Evolutionary conservation across 2,888 invertebrate genomes (phyloP), one percentile per base, ranked within the genome.

Genomic region (Hydroisotoma schaefferi): DNA sequence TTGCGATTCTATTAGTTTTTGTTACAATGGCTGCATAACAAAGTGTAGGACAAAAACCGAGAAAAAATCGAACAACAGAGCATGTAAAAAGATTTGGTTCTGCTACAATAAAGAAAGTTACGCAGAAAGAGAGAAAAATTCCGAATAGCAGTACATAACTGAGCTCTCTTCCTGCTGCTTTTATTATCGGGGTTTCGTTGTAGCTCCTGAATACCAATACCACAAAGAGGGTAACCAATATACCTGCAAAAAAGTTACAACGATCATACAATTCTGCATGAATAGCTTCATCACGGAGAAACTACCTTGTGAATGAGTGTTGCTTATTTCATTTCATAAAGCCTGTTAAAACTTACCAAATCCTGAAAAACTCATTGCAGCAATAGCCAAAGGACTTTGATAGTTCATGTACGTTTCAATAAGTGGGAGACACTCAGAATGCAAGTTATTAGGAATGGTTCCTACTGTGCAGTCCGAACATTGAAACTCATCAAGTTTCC

Each of bases 1-100:
- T 75, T 27, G 81, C 79, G 49, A 82, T 81, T 51, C 82, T 74
- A 69, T 80, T 82, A 28, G 81, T 82, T 73, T 82, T 82, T 8
- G 81, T 81, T 12, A 81, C 79, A 22, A 82, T 77, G 6, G 28
- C 80, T 0, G 81, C 78, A 70, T 82, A 83, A 69, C 81, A 81
- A 1, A 81, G 69, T 0, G 82, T 80, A 71, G 80, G 82, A 68
- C 80, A 80, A 57, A 82, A 75, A 1, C 82, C 82, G 10, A 81
- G 75, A 37, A 81, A 79, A 71, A 82, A 79, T 55, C 82, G 75
- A 2, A 80, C 79, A 15, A 80, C 61, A 1, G 79, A 80, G 69
- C 82, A 83, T 1, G 78, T 78, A 29, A 75, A 73, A 0, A 73
- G 67, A 18, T 75, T 77, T 0, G 82, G 82, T 38, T 78, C 77